Percentiles rank a stretch among this genome's conserved stretches.
phyloP scores from a whole-genome alignment of 1,140 invertebrate species.

The Euborellia annulipes region DNA sequence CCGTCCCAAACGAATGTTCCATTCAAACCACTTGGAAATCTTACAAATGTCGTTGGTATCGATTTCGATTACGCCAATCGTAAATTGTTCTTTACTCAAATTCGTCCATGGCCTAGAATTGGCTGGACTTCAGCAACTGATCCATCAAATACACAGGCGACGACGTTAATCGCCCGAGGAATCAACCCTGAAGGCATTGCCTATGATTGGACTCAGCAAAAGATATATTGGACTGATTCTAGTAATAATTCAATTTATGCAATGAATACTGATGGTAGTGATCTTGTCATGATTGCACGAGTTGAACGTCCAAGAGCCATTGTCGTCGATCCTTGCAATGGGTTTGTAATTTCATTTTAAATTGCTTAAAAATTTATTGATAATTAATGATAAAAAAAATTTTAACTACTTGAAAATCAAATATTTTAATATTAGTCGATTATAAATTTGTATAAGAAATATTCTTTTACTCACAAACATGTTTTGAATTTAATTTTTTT shows the following conservation, averaged over 20 bases:
- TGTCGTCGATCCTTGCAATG: constrained; percentile 92
- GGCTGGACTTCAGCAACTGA: constrained; percentile 56
- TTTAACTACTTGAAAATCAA: too few relatives aligned
- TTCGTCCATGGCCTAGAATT: constrained; percentile 76
- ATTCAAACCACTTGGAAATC: constrained; percentile 71
- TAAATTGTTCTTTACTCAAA: constrained; percentile 78
- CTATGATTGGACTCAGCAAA: constrained; percentile 93
- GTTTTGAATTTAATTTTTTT: constrained; percentile 14
- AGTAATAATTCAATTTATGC: constrained; percentile 85
- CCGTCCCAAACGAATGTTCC: constrained; percentile 63
- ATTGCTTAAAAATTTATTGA: too few relatives aligned
- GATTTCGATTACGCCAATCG: constrained; percentile 90
- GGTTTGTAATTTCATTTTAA: constrained; percentile 31
- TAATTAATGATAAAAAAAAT: too few relatives aligned
- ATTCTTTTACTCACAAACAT: too few relatives aligned
- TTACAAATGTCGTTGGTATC: constrained; percentile 91
- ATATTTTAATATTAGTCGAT: too few relatives aligned
- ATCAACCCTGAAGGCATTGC: constrained; percentile 92
- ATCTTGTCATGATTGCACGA: constrained; percentile 82
- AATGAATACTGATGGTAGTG: constrained; percentile 77
- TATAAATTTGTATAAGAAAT: too few relatives aligned
- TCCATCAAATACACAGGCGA: constrained; percentile 42
- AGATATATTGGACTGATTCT: constrained; percentile 94
- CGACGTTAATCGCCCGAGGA: constrained; percentile 58
- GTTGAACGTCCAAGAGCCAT: constrained; percentile 89